A percentile compares a stretch with the other conserved stretches of the same genome.
Evolutionary conservation across 2,797 vertebrate genomes (phyloP).

Genomic region (Corythornis leucogaster): DNA sequence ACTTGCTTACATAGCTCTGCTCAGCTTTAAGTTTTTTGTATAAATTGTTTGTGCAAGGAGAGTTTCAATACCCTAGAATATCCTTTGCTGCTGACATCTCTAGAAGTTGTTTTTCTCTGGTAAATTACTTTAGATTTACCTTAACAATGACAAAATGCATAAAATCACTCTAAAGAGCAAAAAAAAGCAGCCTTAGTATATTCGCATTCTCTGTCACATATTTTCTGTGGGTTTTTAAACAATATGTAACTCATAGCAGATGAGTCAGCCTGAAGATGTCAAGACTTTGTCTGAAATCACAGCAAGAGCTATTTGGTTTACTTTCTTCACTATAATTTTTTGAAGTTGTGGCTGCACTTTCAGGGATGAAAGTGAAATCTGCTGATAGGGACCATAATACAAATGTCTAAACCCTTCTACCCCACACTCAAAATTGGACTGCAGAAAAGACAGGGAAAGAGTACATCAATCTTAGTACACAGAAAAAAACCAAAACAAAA

Average conservation of each 20-base stretch:
- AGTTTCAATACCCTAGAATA: background rate
- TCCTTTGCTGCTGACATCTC: background rate
- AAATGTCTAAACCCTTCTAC: background rate
- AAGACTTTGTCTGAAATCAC: background rate
- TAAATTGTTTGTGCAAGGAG: background rate
- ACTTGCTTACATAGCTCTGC: background rate
- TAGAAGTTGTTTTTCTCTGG: background rate
- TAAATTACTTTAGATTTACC: background rate
- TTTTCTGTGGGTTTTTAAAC: background rate
- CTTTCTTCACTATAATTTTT: background rate
- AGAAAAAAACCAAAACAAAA: too few species aligned
- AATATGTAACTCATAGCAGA: background rate
- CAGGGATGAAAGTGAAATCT: background rate
- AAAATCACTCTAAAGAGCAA: background rate
- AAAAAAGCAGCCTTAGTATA: background rate
- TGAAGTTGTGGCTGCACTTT: background rate
- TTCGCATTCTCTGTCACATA: background rate
- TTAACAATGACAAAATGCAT: background rate
- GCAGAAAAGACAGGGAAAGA: background rate
- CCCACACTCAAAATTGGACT: background rate
- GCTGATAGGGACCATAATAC: background rate
- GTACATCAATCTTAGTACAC: background rate
- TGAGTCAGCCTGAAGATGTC: background rate
- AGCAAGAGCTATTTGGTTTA: background rate
- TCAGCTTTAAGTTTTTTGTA: background rate